These are phyloP conservation scores for Aphidius colemani DNA, from an alignment of 2,888 invertebrate genomes.

Conservation along the genomic window DNA sequence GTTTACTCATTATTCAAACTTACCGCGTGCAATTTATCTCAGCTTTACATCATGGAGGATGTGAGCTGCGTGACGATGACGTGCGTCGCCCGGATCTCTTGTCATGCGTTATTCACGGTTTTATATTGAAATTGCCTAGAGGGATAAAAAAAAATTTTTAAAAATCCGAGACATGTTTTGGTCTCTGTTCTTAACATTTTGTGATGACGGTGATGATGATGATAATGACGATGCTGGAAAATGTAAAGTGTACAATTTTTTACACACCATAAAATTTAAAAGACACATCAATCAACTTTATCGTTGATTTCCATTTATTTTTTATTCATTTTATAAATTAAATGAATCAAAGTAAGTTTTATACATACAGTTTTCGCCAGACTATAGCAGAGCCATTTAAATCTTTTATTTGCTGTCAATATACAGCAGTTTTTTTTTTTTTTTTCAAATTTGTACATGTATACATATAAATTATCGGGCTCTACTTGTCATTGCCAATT, in stretches of 20 bases:
- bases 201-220: background rate
- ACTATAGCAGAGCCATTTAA: background rate
- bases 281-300: too few relatives aligned
- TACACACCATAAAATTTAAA: too few relatives aligned
- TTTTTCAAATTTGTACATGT: too few relatives aligned
- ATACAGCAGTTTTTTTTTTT: too few relatives aligned
- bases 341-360: background rate
- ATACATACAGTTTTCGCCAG: background rate
- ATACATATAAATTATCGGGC: background rate
- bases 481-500: too few relatives aligned
- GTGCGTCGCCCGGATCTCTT: conserved; percentile 39
- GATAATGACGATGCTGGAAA: conserved; percentile 10
- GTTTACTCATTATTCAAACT: conserved; percentile 54
- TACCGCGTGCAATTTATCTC: conserved; percentile 54
- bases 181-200: too few relatives aligned
- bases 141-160: background rate
- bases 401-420: background rate
- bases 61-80: conserved; percentile 50
- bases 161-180: conserved; percentile 4
- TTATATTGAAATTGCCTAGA: conserved; percentile 49
- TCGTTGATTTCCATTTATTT: background rate
- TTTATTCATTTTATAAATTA: too few relatives aligned
- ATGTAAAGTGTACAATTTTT: conserved; percentile 13
- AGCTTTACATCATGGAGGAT: conserved; percentile 52
- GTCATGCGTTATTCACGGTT: conserved; percentile 53